Evolutionary conservation across 2,888 invertebrate genomes (phyloP), one percentile per base, ranked within the genome.

Genomic region (Folsomia manolachei): DNA sequence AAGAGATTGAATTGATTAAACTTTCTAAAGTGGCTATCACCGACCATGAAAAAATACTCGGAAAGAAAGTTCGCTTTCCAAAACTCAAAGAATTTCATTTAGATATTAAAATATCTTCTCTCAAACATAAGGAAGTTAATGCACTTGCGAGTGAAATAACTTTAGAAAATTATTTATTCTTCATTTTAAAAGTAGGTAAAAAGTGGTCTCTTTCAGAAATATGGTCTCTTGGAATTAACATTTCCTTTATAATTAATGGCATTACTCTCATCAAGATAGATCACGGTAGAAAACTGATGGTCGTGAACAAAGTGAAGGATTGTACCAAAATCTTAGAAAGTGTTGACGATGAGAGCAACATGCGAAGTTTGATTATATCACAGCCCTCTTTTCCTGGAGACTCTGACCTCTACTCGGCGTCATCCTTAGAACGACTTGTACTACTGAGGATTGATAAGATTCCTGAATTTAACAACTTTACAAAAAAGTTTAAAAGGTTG

Each of bases 161-260:
- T 14, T 1, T 75, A 1, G 61, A 71, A 19, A 65, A 71, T 4
- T 63, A 70, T 24, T 25, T 75, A 26, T 75, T 75, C 51, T 72
- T 75, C 39, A 9, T 25, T 1, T 27, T 25, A 2, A 25, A 51
- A 63, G 52, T 66, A 27, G 51, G 61, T 23, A 23, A 26, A 7
- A 24, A 24, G 1, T 72, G 70, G 72, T 19, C 14, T n/a, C 27
- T 62, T 24, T 27, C 64, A 18, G 67, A 71, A 25, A 21, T 75
- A 19, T 75, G 73, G 71, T 11, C 18, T 51, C 39, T 62, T 27
- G 26, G 27, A 1, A 64, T 75, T 18, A 70, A 75, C 2, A 66
- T 75, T 7, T 71, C 69, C 0, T 23, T 75, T 1, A 63, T 71
- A 7, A 63, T 75, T 19, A 75, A 75, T 56, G 69, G 71, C 11